These are phyloP conservation scores for Celastrina argiolus DNA, from an alignment of 2,888 invertebrate species.

Conservation along the genomic window DNA sequence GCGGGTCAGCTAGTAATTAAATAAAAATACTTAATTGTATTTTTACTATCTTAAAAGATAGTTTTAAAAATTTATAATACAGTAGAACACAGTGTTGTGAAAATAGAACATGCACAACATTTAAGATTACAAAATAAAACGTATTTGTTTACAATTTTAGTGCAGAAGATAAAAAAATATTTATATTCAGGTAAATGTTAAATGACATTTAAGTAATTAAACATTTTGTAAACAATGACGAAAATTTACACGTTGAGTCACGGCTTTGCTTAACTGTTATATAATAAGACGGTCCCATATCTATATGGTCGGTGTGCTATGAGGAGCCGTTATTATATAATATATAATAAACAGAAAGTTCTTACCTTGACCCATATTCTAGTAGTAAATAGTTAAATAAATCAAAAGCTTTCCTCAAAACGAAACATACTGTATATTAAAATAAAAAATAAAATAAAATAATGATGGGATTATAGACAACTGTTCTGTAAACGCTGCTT, in stretches of 20 bases:
- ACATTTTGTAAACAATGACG: neutral
- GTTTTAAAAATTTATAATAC: too few species aligned
- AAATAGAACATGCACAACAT: too few species aligned
- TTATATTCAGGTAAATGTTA: neutral
- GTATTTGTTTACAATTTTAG: too few species aligned
- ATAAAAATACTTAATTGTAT: too few species aligned
- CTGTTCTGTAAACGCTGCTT: too few species aligned
- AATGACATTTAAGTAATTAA: neutral
- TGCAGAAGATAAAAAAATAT: neutral
- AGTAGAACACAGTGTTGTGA: too few species aligned
- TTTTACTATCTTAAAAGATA: too few species aligned
- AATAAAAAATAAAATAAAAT: too few species aligned
- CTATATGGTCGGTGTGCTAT: neutral
- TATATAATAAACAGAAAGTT: neutral
- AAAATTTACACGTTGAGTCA: neutral
- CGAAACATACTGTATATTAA: neutral
- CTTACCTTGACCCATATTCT: neutral
- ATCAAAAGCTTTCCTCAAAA: neutral
- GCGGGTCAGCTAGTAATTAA: too few species aligned
- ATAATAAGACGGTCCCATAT: neutral
- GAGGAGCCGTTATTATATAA: neutral
- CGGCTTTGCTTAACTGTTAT: conserved; percentile 2
- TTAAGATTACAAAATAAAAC: too few species aligned
- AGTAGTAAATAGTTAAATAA: neutral
- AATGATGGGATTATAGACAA: too few species aligned